phyloP scores from a whole-genome alignment of 2,888 invertebrate species.

The Rhagophthalmus giganteus region DNA sequence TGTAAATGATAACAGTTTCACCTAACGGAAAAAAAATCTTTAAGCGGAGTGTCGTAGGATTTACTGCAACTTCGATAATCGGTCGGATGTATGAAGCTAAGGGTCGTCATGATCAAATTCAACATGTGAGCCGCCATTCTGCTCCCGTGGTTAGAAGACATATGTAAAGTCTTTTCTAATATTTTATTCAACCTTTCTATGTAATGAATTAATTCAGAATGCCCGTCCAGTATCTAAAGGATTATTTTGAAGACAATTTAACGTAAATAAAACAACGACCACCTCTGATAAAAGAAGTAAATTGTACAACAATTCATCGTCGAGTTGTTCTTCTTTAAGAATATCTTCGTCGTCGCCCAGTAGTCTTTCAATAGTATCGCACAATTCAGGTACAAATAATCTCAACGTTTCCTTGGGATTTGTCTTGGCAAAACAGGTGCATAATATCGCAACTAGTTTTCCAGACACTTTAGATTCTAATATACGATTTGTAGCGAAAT shows the following conservation, averaged over 20 bases:
- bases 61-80: conserved; percentile 65
- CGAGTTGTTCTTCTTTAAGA: conserved; percentile 73
- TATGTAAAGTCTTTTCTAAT: conserved; percentile 70
- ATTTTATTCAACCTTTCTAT: conserved; percentile 66
- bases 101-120: conserved; percentile 60
- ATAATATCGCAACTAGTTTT: conserved; percentile 73
- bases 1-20: too few relatives aligned
- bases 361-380: conserved; percentile 65
- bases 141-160: conserved; percentile 70
- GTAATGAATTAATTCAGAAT: conserved; percentile 66
- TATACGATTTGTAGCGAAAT: conserved; percentile 74
- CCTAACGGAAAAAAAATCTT: conserved; percentile 71
- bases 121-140: conserved; percentile 66
- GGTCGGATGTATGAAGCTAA: conserved; percentile 65
- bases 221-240: conserved; percentile 65
- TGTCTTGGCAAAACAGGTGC: conserved; percentile 67
- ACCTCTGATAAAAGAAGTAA: conserved; percentile 73
- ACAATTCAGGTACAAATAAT: conserved; percentile 72
- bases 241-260: conserved; percentile 2
- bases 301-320: conserved; percentile 77
- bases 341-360: conserved; percentile 68
- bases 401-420: conserved; percentile 72
- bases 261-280: conserved; percentile 20
- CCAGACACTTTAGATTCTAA: conserved; percentile 85
- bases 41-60: conserved; percentile 65